Percentiles rank a stretch among this genome's conserved stretches.
Conservation (phyloP, 2,888 invertebrate species). For the Ennomos erosarius region DNA sequence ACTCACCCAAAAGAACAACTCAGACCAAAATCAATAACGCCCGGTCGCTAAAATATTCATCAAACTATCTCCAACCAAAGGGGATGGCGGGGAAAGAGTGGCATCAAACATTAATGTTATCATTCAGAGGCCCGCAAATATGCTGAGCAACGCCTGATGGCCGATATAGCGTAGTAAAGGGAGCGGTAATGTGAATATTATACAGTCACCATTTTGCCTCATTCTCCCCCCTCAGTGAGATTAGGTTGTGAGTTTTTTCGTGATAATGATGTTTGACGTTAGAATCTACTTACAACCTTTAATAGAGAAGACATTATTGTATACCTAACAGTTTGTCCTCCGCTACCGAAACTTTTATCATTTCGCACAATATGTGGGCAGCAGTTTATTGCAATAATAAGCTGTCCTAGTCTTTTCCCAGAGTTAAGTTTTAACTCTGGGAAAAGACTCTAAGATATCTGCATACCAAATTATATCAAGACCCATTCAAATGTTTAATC, state of each 20-base stretch:
- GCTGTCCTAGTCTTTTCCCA: too few species aligned
- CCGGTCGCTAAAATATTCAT: conserved; percentile 64
- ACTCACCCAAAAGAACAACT: conserved; percentile 35
- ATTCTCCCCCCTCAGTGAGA: conserved; percentile 43
- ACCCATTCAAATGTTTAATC: too few species aligned
- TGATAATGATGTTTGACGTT: conserved; percentile 33
- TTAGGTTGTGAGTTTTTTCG: conserved; percentile 31
- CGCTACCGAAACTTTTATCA: too few species aligned
- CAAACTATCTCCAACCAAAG: conserved; percentile 55
- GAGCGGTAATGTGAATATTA: conserved; percentile 79
- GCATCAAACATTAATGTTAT: conserved; percentile 77
- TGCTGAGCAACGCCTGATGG: conserved; percentile 76
- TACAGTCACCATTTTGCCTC: conserved; percentile 63
- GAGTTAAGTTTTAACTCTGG: too few species aligned
- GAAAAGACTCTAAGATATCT: too few species aligned
- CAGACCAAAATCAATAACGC: conserved; percentile 59
- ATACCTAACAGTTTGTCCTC: too few species aligned
- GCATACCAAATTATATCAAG: too few species aligned
- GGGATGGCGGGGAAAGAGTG: conserved; percentile 58
- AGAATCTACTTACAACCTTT: not conserved
- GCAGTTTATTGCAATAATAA: too few species aligned
- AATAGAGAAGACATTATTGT: too few species aligned
- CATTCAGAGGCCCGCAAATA: conserved; percentile 76
- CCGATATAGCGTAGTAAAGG: conserved; percentile 73
- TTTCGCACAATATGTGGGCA: too few species aligned